A percentile compares a stretch with the other conserved stretches of the same genome.
phyloP scores from a whole-genome alignment of 2,888 invertebrate species.

The Prosopocoilus inquinatus region DNA sequence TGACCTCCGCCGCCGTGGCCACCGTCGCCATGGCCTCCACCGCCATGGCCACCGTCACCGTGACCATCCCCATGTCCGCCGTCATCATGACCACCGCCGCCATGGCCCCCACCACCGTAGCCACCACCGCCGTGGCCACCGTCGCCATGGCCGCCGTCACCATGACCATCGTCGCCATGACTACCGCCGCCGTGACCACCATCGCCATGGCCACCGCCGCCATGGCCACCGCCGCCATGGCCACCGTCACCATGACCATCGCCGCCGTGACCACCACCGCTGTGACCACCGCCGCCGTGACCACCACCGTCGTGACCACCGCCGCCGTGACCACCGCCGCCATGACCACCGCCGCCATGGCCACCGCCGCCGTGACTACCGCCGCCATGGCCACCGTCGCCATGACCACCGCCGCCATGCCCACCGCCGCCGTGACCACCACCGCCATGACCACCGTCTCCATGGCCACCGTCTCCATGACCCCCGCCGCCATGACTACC shows the following conservation, averaged over 20 bases:
- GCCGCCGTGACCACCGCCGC: constrained; percentile 7
- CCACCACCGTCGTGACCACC: constrained; percentile 3
- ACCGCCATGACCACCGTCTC: neutral
- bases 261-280: constrained; percentile 3
- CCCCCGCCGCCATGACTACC: neutral
- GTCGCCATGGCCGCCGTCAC: neutral
- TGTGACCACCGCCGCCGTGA: neutral
- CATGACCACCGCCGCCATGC: constrained; percentile 2
- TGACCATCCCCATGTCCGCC: neutral
- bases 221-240: constrained; percentile 4
- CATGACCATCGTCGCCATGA: constrained; percentile 1
- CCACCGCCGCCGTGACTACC: neutral
- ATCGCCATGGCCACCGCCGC: constrained; percentile 1
- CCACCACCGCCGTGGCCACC: constrained; percentile 1
- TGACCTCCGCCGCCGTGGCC: constrained; percentile 4
- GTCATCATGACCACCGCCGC: neutral
- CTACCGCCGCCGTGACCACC: constrained; percentile 5
- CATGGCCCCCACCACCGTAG: constrained; percentile 1
- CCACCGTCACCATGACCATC: constrained; percentile 2
- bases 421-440: constrained; percentile 5
- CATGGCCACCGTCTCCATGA: constrained; percentile 2
- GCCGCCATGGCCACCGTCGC: constrained; percentile 3
- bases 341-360: constrained; percentile 5
- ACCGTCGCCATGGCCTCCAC: neutral
- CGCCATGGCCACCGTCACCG: neutral